Percentiles rank a stretch among this genome's conserved stretches.
phyloP scores from a whole-genome alignment of 2,113 vertebrate genomes.

The Oxyruncus cristatus region DNA sequence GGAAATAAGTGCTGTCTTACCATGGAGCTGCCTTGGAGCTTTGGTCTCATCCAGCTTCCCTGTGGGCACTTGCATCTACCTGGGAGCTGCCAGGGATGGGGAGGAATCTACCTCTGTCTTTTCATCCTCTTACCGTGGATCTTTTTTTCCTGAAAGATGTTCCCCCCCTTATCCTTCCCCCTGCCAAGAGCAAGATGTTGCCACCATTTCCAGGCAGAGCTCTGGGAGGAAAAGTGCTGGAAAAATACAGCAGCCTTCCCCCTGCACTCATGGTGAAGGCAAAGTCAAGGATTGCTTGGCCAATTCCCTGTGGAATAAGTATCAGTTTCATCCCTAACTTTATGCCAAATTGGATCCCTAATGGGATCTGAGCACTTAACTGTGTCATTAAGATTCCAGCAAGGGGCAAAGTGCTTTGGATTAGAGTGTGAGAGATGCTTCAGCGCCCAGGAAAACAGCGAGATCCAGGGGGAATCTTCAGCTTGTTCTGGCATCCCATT shows the following conservation, averaged over 20 bases:
- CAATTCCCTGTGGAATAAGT: not conserved
- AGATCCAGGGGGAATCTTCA: not conserved
- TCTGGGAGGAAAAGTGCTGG: not conserved
- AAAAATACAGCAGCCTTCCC: not conserved
- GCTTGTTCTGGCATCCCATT: not conserved
- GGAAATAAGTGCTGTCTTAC: not conserved
- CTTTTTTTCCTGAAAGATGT: not conserved
- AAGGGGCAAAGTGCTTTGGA: not conserved
- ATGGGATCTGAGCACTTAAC: not conserved
- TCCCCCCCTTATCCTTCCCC: not conserved
- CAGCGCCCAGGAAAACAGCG: not conserved
- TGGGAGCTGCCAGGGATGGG: not conserved
- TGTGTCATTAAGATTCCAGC: not conserved
- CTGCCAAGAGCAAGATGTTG: not conserved
- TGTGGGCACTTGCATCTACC: not conserved
- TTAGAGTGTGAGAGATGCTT: not conserved
- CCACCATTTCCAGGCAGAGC: not conserved
- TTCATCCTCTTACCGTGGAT: not conserved
- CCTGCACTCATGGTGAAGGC: not conserved
- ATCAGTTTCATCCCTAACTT: not conserved
- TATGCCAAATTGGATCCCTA: not conserved
- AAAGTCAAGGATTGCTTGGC: not conserved
- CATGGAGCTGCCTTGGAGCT: not conserved
- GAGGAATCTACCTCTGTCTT: not conserved
- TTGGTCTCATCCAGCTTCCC: not conserved